Evolutionary conservation across 2,113 vertebrate genomes (phyloP).

Genomic region (Epinephelus lanceolatus): DNA sequence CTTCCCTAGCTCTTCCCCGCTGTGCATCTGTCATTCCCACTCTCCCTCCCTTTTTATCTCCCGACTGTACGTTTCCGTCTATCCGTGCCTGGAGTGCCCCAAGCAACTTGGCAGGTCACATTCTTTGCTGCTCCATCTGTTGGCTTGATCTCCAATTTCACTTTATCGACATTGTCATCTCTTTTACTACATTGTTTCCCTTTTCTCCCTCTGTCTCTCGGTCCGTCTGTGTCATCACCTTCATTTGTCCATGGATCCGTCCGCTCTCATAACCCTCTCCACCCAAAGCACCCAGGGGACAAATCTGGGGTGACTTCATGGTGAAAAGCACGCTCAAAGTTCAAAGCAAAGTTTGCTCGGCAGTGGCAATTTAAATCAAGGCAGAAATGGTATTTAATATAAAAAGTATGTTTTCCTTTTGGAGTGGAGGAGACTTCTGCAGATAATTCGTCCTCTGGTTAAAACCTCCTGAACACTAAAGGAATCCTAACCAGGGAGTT

Average conservation of each 20-base stretch:
- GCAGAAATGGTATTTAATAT: neutral
- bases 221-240: conserved; percentile 72
- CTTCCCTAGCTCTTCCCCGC: conserved; percentile 43
- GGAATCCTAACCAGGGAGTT: too few species aligned
- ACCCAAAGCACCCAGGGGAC: conserved; percentile 44
- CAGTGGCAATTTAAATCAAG: conserved; percentile 62
- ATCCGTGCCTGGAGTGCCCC: conserved; percentile 63
- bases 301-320: conserved; percentile 54
- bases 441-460: too few species aligned
- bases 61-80: conserved; percentile 70
- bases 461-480: too few species aligned
- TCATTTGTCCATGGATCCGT: conserved; percentile 51
- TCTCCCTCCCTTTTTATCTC: conserved; percentile 76
- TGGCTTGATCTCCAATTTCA: conserved; percentile 78
- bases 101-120: conserved; percentile 79
- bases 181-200: conserved; percentile 63
- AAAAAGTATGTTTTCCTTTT: too few species aligned
- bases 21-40: conserved; percentile 73
- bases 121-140: conserved; percentile 75
- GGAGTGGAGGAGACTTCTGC: too few species aligned
- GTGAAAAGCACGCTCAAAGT: conserved; percentile 62
- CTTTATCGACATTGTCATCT: conserved; percentile 76
- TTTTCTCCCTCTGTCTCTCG: conserved; percentile 37
- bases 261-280: conserved; percentile 58
- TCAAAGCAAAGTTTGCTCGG: conserved; percentile 66